A percentile compares a stretch with the other conserved stretches of the same genome.
Evolutionary conservation across 1,140 invertebrate genomes (phyloP).

Genomic region (Lysiphlebus fabarum): DNA sequence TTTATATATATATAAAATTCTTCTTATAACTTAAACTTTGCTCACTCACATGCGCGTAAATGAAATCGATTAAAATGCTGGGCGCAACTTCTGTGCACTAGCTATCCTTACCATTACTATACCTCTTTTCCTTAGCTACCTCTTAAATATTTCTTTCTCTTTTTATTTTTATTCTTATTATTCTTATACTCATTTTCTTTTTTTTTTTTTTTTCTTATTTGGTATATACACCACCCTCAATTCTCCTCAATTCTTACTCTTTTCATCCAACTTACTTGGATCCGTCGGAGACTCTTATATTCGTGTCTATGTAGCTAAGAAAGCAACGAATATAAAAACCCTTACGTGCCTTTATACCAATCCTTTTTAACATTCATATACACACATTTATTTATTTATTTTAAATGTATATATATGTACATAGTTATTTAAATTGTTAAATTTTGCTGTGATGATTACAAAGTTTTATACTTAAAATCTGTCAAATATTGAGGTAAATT

Average conservation of each 20-base stretch:
- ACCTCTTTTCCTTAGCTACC: constrained; percentile 25
- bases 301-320: constrained; percentile 45
- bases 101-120: no score
- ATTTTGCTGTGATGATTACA: no score
- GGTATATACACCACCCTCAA: no score
- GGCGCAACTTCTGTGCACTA: constrained; percentile 49
- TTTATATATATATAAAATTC: constrained; percentile 6
- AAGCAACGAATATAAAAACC: constrained; percentile 48
- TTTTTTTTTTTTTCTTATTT: no score
- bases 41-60: constrained; percentile 54
- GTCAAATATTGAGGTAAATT: no score
- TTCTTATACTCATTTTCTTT: neutral
- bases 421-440: neutral
- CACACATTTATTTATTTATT: constrained; percentile 18
- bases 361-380: constrained; percentile 7
- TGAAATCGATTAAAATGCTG: constrained; percentile 58
- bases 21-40: constrained; percentile 28
- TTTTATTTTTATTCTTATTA: constrained; percentile 3
- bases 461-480: no score
- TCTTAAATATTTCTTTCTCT: constrained; percentile 6
- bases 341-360: constrained; percentile 45
- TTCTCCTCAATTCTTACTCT: no score
- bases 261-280: no score
- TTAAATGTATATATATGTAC: neutral
- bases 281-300: neutral